Conservation (phyloP, 2,888 invertebrate species). For the Frankliniella fusca region DNA sequence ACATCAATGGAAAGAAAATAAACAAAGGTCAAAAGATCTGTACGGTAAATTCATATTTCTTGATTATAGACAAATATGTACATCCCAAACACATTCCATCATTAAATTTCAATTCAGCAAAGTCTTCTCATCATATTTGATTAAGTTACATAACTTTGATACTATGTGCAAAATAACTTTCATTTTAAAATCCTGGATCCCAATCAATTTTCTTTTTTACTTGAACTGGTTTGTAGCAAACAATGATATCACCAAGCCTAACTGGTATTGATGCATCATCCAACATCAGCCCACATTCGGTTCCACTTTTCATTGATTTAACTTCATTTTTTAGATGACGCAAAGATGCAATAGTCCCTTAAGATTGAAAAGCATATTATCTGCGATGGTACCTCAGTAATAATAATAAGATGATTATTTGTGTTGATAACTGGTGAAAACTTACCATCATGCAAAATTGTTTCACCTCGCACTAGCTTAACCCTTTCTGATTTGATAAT, state of each 20-base stretch:
- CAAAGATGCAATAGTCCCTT: slow-evolving; percentile 74
- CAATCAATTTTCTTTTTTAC: slow-evolving; percentile 66
- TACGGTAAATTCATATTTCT: no score
- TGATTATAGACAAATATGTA: no score
- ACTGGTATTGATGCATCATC: slow-evolving; percentile 60
- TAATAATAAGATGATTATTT: slow-evolving; percentile 7
- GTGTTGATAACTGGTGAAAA: neutral
- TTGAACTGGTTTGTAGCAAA: slow-evolving; percentile 68
- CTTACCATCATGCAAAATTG: slow-evolving; percentile 67
- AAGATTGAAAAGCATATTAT: slow-evolving; percentile 31
- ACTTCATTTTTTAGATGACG: slow-evolving; percentile 87
- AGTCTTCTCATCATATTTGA: no score
- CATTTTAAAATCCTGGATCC: slow-evolving; percentile 74
- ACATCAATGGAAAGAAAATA: no score
- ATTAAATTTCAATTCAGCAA: no score
- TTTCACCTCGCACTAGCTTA: slow-evolving; percentile 62
- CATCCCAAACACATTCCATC: no score
- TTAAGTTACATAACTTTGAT: no score
- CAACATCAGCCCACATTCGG: slow-evolving; percentile 85
- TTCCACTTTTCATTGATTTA: slow-evolving; percentile 70
- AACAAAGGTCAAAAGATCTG: no score
- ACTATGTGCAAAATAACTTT: neutral
- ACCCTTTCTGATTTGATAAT: slow-evolving; percentile 65
- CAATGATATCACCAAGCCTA: slow-evolving; percentile 68
- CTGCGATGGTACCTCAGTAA: slow-evolving; percentile 13